Conservation (phyloP, 1,140 invertebrate genomes). For the Scaptomyza graminum region DNA sequence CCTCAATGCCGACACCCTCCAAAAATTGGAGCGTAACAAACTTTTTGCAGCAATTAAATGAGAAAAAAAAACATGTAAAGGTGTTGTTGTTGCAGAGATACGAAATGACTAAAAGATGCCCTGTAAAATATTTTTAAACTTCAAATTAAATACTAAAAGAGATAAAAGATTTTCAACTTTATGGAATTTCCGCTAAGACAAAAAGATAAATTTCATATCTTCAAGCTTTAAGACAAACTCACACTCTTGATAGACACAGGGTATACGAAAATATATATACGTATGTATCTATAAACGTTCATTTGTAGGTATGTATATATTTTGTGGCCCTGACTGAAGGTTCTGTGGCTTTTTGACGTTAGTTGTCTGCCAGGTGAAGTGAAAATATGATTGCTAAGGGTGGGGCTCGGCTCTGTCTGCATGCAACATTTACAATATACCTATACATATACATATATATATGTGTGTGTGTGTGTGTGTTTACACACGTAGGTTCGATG, state of each 20-base stretch:
- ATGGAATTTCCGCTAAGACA: too few species aligned
- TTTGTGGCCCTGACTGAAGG: slow-evolving; percentile 2
- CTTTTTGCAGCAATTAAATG: slow-evolving; percentile 55
- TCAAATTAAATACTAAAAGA: background rate
- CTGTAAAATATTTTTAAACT: background rate
- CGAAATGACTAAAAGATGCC: background rate
- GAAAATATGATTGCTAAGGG: slow-evolving; percentile 22
- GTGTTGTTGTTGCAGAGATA: too few species aligned
- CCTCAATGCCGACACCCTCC: slow-evolving; percentile 12
- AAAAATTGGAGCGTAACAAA: slow-evolving; percentile 34
- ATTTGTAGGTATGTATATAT: background rate
- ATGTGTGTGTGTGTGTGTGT: too few species aligned
- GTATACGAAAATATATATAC: too few species aligned
- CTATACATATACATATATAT: background rate
- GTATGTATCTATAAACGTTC: background rate
- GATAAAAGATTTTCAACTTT: too few species aligned
- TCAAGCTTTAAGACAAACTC: too few species aligned
- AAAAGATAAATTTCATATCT: too few species aligned
- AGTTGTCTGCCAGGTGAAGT: slow-evolving; percentile 24
- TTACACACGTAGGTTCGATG: background rate
- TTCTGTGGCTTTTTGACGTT: slow-evolving; percentile 16
- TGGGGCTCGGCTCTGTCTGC: slow-evolving; percentile 17
- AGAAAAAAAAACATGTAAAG: background rate
- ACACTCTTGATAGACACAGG: too few species aligned
- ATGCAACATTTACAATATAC: slow-evolving; percentile 8